Evolutionary conservation across 1,140 invertebrate genomes (phyloP).

Genomic region (Planococcus citri): DNA sequence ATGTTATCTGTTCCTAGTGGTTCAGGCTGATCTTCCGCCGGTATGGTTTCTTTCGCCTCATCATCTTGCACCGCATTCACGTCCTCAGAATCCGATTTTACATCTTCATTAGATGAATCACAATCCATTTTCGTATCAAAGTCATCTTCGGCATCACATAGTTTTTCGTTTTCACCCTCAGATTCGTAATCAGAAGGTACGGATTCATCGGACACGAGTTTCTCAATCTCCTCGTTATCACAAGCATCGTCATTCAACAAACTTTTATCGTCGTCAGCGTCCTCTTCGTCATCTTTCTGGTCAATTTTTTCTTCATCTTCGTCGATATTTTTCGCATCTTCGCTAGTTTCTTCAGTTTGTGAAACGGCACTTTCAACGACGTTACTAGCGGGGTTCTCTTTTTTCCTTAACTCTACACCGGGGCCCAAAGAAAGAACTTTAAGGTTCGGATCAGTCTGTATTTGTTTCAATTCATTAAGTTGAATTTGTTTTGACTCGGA

Average conservation of each 20-base stretch:
- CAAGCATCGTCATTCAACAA: constrained; percentile 6
- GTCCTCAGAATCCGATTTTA: not conserved
- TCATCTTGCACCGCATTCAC: no score
- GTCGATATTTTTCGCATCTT: not conserved
- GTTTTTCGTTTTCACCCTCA: not conserved
- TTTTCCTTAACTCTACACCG: not conserved
- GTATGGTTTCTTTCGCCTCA: no score
- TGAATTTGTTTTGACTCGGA: not conserved
- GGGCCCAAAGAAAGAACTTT: not conserved
- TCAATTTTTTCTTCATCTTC: constrained; percentile 20
- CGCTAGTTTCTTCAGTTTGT: no score
- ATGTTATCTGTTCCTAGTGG: not conserved
- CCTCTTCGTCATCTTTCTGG: constrained; percentile 6
- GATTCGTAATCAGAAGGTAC: not conserved
- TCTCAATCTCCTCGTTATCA: not conserved
- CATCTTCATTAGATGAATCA: not conserved
- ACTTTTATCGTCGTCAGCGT: not conserved
- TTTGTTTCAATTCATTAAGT: no score
- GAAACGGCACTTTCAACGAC: not conserved
- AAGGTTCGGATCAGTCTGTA: not conserved
- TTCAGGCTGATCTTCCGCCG: not conserved
- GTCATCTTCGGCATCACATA: not conserved
- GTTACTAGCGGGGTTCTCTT: not conserved
- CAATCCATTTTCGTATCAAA: not conserved
- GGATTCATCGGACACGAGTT: not conserved